A percentile compares a stretch with the other conserved stretches of the same genome.
Conservation (phyloP, 1,140 invertebrate genomes). For the Argopecten irradians region DNA sequence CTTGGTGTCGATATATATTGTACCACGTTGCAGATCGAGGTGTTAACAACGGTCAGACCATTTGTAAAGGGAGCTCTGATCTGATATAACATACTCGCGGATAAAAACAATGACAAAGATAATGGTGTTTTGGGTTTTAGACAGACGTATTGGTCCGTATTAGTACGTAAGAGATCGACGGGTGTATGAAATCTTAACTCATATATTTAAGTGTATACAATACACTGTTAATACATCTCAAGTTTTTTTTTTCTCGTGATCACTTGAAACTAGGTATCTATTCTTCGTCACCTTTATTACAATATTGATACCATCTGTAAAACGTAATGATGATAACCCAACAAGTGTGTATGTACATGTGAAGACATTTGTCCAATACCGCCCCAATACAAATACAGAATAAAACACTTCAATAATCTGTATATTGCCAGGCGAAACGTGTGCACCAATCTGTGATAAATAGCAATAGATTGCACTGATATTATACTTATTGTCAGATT, state of each 20-base stretch:
- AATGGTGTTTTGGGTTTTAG: background rate
- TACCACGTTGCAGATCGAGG: background rate
- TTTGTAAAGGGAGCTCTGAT: background rate
- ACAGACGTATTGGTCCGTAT: background rate
- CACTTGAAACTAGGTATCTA: background rate
- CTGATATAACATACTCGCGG: background rate
- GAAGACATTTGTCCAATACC: too few relatives aligned
- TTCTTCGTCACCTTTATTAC: background rate
- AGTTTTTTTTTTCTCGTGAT: constrained; percentile 11
- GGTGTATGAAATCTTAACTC: background rate
- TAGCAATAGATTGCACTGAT: too few relatives aligned
- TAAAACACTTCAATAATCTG: background rate
- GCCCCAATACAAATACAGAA: background rate
- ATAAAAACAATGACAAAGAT: background rate
- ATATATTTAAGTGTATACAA: too few relatives aligned
- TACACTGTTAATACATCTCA: background rate
- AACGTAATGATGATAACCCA: background rate
- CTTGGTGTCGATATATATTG: constrained; percentile 1
- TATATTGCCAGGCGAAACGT: background rate
- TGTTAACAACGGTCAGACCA: background rate
- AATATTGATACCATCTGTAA: background rate
- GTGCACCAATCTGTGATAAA: too few relatives aligned
- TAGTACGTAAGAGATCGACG: background rate
- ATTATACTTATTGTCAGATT: too few relatives aligned
- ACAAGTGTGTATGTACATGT: too few relatives aligned